Conservation (phyloP, 35 echinoderm and acorn worm species). For the Apostichopus parvimensis region DNA sequence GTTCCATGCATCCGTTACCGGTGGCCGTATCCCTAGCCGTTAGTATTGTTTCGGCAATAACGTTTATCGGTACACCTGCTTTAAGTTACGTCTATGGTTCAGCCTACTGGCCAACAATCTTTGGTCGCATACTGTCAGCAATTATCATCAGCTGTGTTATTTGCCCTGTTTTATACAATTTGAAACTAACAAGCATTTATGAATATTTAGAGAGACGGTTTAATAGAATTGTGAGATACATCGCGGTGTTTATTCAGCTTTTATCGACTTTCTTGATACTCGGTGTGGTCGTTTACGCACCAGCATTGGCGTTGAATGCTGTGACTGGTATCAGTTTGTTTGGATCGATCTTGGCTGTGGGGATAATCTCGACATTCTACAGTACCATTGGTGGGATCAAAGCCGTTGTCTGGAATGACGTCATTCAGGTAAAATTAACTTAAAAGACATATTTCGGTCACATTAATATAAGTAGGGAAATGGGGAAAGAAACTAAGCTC, state of each 20-base stretch:
- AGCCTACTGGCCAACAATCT: background rate
- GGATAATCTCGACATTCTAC: conserved; percentile 48
- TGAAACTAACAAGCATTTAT: conserved; percentile 41
- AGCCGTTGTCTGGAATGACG: conserved; percentile 48
- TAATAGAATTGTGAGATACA: conserved; percentile 14
- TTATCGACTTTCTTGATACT: background rate
- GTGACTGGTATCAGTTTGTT: conserved; percentile 40
- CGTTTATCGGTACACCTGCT: conserved; percentile 4
- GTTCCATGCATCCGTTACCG: conserved; percentile 5
- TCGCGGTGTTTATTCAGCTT: conserved; percentile 12
- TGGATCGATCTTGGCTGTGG: conserved; percentile 26
- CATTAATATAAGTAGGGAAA: background rate
- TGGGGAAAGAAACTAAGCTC: background rate
- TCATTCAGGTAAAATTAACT: conserved; percentile 20
- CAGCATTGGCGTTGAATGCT: conserved; percentile 45
- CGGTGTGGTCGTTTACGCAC: conserved; percentile 42
- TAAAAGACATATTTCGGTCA: background rate
- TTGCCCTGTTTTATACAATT: conserved; percentile 34
- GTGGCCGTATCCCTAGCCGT: conserved; percentile 24
- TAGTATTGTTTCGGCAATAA: conserved; percentile 23
- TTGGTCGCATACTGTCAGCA: background rate
- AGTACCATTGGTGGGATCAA: conserved; percentile 31
- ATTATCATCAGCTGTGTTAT: background rate
- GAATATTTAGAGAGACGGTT: conserved; percentile 42
- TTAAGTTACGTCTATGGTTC: background rate